Evolutionary conservation across 2,113 vertebrate species (phyloP).

Genomic region (Eulemur macaco): DNA sequence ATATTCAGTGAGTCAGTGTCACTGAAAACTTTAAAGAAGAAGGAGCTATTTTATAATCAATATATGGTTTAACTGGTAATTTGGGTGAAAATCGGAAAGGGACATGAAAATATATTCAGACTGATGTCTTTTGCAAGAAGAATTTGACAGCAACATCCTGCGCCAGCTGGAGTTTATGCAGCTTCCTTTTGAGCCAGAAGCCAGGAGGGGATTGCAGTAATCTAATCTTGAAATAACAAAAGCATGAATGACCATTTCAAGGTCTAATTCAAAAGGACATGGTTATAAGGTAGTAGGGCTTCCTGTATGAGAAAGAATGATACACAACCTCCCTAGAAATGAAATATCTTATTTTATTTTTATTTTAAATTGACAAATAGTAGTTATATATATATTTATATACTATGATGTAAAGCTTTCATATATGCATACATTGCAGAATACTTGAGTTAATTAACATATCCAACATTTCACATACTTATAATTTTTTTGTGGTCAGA

Average conservation of each 20-base stretch:
- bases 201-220: slow-evolving; percentile 59
- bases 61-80: slow-evolving; percentile 47
- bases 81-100: slow-evolving; percentile 58
- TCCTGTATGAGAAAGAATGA: slow-evolving; percentile 39
- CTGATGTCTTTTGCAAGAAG: slow-evolving; percentile 46
- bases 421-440: background rate
- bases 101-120: slow-evolving; percentile 57
- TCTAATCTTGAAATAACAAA: slow-evolving; percentile 78
- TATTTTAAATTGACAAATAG: background rate
- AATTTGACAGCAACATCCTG: slow-evolving; percentile 51
- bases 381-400: background rate
- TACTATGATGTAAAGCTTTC: background rate
- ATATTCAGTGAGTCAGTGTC: background rate
- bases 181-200: slow-evolving; percentile 54
- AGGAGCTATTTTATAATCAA: background rate
- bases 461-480: background rate
- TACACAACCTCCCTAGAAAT: background rate
- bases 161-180: slow-evolving; percentile 57
- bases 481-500: background rate
- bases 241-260: slow-evolving; percentile 74
- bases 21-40: slow-evolving; percentile 4
- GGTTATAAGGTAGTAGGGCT: background rate
- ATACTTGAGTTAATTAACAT: background rate
- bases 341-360: background rate
- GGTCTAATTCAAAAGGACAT: slow-evolving; percentile 69